Percentiles rank a stretch among this genome's conserved stretches.
These are phyloP conservation scores for Pleuronectes platessa DNA, from an alignment of 2,113 vertebrate species.

Conservation along the genomic window DNA sequence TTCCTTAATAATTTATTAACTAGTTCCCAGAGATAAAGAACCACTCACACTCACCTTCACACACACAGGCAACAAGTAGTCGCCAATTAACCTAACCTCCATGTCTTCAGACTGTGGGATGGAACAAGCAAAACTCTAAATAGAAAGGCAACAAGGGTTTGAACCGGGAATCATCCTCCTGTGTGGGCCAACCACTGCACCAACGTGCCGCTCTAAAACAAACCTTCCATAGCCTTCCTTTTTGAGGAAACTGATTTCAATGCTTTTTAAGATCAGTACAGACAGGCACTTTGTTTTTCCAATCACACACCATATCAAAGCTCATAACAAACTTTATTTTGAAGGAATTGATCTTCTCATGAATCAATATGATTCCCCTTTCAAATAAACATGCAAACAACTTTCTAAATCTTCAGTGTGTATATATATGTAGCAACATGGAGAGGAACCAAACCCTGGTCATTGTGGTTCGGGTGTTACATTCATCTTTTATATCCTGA, in stretches of 20 bases:
- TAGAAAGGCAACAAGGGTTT: too few species aligned
- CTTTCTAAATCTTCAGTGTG: neutral
- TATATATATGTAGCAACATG: neutral
- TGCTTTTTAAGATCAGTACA: neutral
- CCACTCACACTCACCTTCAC: too few species aligned
- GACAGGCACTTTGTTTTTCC: neutral
- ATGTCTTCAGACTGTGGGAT: too few species aligned
- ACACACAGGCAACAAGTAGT: too few species aligned
- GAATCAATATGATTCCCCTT: constrained; percentile 55
- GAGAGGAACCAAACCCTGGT: neutral
- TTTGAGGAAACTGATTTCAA: neutral
- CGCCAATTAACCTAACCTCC: too few species aligned
- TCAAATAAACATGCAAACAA: constrained; percentile 26
- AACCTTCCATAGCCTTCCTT: neutral
- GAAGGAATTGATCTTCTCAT: constrained; percentile 6
- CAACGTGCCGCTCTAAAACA: neutral
- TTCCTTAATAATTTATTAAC: too few species aligned
- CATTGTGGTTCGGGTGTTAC: neutral
- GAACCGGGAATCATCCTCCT: too few species aligned
- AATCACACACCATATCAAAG: neutral
- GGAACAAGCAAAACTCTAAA: too few species aligned
- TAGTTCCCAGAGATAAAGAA: too few species aligned
- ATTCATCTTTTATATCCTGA: neutral
- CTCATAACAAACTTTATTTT: constrained; percentile 50
- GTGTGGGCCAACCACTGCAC: too few species aligned